Conservation (phyloP, 2,113 vertebrate genomes). For the Propithecus coquereli region DNA sequence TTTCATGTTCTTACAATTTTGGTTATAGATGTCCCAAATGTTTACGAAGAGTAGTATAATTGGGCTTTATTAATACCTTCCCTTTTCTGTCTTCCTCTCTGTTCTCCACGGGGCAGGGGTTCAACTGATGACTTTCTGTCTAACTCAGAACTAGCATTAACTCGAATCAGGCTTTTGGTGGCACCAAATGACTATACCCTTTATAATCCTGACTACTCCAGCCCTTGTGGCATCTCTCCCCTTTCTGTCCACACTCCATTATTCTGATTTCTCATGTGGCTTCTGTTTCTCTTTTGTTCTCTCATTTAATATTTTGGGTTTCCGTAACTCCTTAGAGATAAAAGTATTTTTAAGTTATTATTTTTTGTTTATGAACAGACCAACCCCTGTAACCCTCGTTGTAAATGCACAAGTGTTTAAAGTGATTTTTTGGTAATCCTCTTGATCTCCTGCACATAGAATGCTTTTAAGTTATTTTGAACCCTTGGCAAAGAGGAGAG, state of each 20-base stretch:
- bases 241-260: neutral
- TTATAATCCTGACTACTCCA: neutral
- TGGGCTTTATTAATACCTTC: neutral
- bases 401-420: neutral
- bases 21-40: neutral
- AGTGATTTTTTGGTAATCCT: neutral
- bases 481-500: neutral
- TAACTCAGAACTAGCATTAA: neutral
- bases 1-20: neutral
- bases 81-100: neutral
- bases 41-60: neutral
- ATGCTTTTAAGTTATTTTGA: conserved; percentile 2
- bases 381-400: neutral
- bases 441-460: neutral
- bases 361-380: conserved; percentile 32
- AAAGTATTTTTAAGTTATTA: neutral
- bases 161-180: neutral
- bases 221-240: neutral
- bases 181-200: neutral
- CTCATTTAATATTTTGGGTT: neutral
- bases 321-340: neutral
- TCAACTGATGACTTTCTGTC: neutral
- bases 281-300: neutral
- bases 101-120: neutral
- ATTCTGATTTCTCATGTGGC: neutral